Percentiles rank a stretch among this genome's conserved stretches.
These are phyloP conservation scores for Pimpla rufipes DNA, from an alignment of 2,888 invertebrate species.

Conservation along the genomic window DNA sequence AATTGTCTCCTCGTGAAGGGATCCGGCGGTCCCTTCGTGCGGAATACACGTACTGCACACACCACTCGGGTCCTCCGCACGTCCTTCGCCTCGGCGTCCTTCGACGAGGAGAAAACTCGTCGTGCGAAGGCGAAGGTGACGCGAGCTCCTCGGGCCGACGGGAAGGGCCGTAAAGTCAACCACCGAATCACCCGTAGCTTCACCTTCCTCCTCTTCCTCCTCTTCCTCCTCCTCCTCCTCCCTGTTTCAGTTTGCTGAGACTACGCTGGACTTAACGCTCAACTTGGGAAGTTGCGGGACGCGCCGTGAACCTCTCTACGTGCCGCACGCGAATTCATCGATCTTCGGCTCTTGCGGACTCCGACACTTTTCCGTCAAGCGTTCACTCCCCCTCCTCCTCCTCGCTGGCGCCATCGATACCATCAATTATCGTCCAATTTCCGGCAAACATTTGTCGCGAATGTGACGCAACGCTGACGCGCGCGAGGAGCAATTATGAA, in stretches of 20 bases:
- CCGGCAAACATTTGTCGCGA: neutral
- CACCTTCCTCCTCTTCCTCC: too few relatives aligned
- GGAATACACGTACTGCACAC: neutral
- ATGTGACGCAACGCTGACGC: neutral
- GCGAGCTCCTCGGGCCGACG: slow-evolving; percentile 38
- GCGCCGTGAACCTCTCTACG: neutral
- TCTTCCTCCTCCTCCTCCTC: neutral
- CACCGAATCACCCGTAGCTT: slow-evolving; percentile 49
- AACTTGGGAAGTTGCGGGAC: neutral
- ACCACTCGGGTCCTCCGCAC: neutral
- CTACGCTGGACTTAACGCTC: neutral
- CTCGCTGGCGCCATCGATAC: neutral
- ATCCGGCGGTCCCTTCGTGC: slow-evolving; percentile 18
- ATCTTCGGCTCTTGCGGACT: slow-evolving; percentile 4
- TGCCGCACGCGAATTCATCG: slow-evolving; percentile 30
- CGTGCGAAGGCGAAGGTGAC: slow-evolving; percentile 39
- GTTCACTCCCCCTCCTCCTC: neutral
- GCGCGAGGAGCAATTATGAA: neutral
- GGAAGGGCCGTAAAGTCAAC: slow-evolving; percentile 60
- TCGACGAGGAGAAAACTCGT: slow-evolving; percentile 48
- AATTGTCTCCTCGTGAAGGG: slow-evolving; percentile 58
- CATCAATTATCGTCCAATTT: slow-evolving; percentile 14
- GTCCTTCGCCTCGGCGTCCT: slow-evolving; percentile 16
- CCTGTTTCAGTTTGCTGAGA: neutral
- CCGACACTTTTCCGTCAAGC: neutral